Evolutionary conservation across 1,140 invertebrate species (phyloP).

Genomic region (Riptortus pedestris): DNA sequence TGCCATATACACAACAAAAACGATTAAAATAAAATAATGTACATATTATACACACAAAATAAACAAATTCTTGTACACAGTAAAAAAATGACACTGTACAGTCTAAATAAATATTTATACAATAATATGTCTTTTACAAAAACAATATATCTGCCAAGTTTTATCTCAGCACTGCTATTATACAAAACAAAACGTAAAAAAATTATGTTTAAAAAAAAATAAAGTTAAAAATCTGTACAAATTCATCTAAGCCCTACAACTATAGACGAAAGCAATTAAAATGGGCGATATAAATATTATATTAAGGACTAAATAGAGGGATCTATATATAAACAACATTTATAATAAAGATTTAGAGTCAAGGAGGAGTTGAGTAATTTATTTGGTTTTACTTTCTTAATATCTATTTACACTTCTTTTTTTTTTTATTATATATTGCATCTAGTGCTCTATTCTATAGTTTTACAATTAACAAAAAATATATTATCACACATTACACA

Average conservation of each 20-base stretch:
- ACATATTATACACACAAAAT: conserved; percentile 15
- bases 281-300: too few relatives aligned
- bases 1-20: conserved; percentile 4
- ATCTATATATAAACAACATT: background rate
- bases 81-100: conserved; percentile 21
- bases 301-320: background rate
- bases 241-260: background rate
- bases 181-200: too few relatives aligned
- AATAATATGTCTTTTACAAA: conserved; percentile 5
- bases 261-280: background rate
- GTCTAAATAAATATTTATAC: conserved; percentile 20
- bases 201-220: background rate
- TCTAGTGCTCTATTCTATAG: too few relatives aligned
- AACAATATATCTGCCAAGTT: background rate
- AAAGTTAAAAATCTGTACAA: conserved; percentile 1
- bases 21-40: conserved; percentile 12
- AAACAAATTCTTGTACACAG: conserved; percentile 12
- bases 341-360: background rate
- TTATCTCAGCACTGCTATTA: background rate
- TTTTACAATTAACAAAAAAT: too few relatives aligned
- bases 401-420: background rate
- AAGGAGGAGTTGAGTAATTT: background rate
- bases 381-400: background rate
- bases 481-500: background rate
- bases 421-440: too few relatives aligned